phyloP scores from a whole-genome alignment of 2,888 invertebrate species.

The Crepidodera aurea region DNA sequence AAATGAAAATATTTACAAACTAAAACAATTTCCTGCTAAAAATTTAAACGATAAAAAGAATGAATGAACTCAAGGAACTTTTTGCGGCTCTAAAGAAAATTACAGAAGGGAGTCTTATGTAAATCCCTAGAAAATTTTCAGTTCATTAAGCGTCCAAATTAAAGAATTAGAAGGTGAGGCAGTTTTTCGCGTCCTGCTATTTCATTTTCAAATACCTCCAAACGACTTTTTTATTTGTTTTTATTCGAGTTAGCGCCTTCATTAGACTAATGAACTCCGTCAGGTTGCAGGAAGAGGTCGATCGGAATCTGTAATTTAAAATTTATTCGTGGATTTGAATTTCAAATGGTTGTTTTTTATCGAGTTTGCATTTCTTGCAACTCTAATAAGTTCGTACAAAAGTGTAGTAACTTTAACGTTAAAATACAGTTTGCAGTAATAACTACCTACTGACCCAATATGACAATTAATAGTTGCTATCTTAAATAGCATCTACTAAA shows the following conservation, averaged over 20 bases:
- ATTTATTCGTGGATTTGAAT: not conserved
- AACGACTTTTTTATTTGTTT: slow-evolving; percentile 11
- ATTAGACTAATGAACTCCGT: slow-evolving; percentile 5
- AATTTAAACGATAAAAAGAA: no score
- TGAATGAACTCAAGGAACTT: no score
- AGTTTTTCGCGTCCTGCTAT: not conserved
- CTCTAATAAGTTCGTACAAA: no score
- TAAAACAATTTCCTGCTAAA: no score
- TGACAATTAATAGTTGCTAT: no score
- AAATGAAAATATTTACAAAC: no score
- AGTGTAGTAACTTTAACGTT: no score
- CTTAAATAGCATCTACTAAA: no score
- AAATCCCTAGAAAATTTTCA: slow-evolving; percentile 2
- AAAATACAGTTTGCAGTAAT: no score
- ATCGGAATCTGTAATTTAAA: slow-evolving; percentile 2
- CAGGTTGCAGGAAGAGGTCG: not conserved
- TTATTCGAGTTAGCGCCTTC: not conserved
- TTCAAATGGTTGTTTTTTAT: not conserved
- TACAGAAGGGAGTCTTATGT: not conserved
- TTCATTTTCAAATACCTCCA: slow-evolving; percentile 15
- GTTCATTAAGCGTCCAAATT: slow-evolving; percentile 7
- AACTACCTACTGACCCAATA: no score
- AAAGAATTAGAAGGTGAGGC: slow-evolving; percentile 3
- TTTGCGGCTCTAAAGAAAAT: not conserved
- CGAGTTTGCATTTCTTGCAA: no score